Evolutionary conservation across 2,797 vertebrate genomes (phyloP).

Genomic region (Propithecus perrieri): DNA sequence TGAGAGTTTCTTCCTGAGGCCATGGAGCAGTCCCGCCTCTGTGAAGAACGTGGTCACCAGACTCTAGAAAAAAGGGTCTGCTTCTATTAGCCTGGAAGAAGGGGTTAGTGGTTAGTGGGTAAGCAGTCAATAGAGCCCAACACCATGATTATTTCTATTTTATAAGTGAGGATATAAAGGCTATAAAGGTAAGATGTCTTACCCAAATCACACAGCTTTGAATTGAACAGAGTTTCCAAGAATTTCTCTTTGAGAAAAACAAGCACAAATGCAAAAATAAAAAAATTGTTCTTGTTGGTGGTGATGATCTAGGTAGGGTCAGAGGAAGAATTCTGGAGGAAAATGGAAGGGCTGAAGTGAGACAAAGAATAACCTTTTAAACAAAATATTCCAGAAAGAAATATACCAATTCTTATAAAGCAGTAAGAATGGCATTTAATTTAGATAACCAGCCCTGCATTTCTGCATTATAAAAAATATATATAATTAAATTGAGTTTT

Average conservation of each 20-base stretch:
- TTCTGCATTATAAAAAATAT: neutral
- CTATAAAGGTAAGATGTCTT: neutral
- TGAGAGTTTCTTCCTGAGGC: neutral
- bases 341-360: neutral
- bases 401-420: neutral
- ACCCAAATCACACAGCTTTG: neutral
- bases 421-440: conserved; percentile 34
- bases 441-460: conserved; percentile 26
- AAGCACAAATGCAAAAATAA: neutral
- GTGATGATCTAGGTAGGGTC: neutral
- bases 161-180: neutral
- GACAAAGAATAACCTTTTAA: neutral
- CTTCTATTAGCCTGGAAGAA: neutral
- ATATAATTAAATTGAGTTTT: neutral
- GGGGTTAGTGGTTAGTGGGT: neutral
- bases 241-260: conserved; percentile 8
- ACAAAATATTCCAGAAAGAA: conserved; percentile 50
- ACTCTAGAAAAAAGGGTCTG: neutral
- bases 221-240: neutral
- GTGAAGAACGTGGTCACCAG: neutral
- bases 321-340: conserved; percentile 18
- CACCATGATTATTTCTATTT: neutral
- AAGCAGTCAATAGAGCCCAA: neutral
- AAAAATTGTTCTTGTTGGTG: neutral
- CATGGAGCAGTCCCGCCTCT: neutral